These are phyloP conservation scores for Listronotus bonariensis DNA, from an alignment of 1,140 invertebrate genomes.

Conservation along the genomic window DNA sequence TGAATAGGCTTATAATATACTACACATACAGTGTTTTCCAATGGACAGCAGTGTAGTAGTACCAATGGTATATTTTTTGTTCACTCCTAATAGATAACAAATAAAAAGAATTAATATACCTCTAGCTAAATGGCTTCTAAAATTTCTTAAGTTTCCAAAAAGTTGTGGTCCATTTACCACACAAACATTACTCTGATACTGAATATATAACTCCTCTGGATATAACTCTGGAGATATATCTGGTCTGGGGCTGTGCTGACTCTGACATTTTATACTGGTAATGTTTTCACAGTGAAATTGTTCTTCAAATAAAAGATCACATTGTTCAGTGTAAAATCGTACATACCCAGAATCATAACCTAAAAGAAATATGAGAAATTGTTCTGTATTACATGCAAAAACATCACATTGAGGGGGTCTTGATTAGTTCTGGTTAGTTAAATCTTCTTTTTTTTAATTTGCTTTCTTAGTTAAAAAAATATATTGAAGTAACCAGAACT, in stretches of 20 bases:
- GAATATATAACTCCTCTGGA: constrained; percentile 82
- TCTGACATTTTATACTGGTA: constrained; percentile 79
- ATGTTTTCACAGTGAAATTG: constrained; percentile 84
- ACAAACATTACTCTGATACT: constrained; percentile 77
- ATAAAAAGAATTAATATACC: constrained; percentile 64
- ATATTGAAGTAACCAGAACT: too few relatives aligned
- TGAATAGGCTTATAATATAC: too few relatives aligned
- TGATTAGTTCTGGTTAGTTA: too few relatives aligned
- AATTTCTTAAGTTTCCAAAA: constrained; percentile 78
- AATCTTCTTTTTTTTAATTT: too few relatives aligned
- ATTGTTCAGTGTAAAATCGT: constrained; percentile 88
- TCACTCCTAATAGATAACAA: too few relatives aligned
- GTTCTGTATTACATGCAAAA: too few relatives aligned
- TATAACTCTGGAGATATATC: constrained; percentile 61
- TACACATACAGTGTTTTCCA: too few relatives aligned
- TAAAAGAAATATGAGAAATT: constrained; percentile 1
- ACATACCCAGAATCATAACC: constrained; percentile 86
- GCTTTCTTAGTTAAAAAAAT: too few relatives aligned
- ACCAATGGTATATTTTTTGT: too few relatives aligned
- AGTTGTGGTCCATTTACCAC: constrained; percentile 83
- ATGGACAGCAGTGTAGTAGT: too few relatives aligned
- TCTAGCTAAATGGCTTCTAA: constrained; percentile 80
- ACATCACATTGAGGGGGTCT: too few relatives aligned
- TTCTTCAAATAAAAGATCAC: constrained; percentile 80
- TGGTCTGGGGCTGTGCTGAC: constrained; percentile 67